phyloP scores from a whole-genome alignment of 2,797 vertebrate species.

The Halcyon chelicuti region DNA sequence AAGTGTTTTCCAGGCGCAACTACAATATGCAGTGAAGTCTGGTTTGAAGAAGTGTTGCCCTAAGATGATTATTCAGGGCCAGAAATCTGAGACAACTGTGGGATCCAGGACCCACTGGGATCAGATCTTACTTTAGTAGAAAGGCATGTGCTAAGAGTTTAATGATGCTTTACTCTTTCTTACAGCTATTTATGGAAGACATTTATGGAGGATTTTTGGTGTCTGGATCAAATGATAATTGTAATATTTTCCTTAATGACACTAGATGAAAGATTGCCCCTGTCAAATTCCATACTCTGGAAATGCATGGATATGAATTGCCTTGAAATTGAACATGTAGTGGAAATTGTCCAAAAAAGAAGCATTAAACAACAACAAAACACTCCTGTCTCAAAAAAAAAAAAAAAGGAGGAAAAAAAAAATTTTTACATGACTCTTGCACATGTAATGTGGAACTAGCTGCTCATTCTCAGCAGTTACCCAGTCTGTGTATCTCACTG shows the following conservation, averaged over 20 bases:
- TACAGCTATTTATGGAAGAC: conserved; percentile 3
- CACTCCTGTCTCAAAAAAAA: neutral
- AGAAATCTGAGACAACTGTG: neutral
- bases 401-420: no score
- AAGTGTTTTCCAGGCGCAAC: neutral
- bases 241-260: neutral
- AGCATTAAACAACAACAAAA: neutral
- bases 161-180: neutral
- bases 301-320: neutral
- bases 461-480: neutral
- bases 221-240: neutral
- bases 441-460: neutral
- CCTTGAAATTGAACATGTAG: neutral
- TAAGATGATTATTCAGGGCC: neutral
- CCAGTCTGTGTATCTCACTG: neutral
- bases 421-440: neutral
- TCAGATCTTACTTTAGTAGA: conserved; percentile 19
- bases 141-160: conserved; percentile 16
- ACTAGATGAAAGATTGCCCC: neutral
- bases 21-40: neutral
- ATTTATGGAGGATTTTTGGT: neutral
- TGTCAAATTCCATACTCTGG: neutral
- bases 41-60: neutral
- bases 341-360: neutral
- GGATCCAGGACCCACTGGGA: neutral